Evolutionary conservation across 2,888 invertebrate species (phyloP), one percentile per base, ranked within the genome.

Genomic region (Tigriopus californicus): DNA sequence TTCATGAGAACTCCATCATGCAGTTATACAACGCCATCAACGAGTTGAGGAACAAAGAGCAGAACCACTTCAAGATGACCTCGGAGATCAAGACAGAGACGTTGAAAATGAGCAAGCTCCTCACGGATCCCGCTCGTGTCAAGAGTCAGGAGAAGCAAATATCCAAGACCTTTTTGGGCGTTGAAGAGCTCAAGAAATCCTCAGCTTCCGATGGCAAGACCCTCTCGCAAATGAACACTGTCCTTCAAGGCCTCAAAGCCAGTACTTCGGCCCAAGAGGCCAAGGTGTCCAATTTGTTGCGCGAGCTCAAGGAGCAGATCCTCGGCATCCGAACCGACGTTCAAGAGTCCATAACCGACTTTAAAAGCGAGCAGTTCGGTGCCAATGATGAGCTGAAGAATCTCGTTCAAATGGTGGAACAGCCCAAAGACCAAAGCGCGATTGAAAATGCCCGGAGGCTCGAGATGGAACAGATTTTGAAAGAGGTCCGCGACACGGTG

Each of bases 171-270:
- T 24, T 15, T 25, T 52, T 40, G 8, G 15, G 15, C 13, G 20
- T 52, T 20, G 52, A 52, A 20, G 52, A 52, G 4, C 52, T 52
- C 1, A 24, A 40, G 15, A 52, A 52, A 52, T 33, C 24, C 13
- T 33, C 24, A 10, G 20, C 52, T 10, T 33, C 52, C 2, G 52
- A 52, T 25, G 52, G 25, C 2, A 52, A 52, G 13, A 52, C 52
- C 25, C 18, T 52, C 10, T 52, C 52, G 8, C 52, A 52, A 4
- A 52, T 52, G 52, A 52, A 52, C 52, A 52, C 52, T n/a, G 52
- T 52, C 24, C 22, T 52, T 15, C 52, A 52, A 52, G 52, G 52
- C 15, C 18, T 52, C 11, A 47, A 52, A 25, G 52, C 52, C 15
- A 52, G 52, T n/a, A 40, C 25, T 11, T 40, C 52, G 15, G 52